Conservation (phyloP, 2,113 vertebrate species). For the Myodes glareolus region DNA sequence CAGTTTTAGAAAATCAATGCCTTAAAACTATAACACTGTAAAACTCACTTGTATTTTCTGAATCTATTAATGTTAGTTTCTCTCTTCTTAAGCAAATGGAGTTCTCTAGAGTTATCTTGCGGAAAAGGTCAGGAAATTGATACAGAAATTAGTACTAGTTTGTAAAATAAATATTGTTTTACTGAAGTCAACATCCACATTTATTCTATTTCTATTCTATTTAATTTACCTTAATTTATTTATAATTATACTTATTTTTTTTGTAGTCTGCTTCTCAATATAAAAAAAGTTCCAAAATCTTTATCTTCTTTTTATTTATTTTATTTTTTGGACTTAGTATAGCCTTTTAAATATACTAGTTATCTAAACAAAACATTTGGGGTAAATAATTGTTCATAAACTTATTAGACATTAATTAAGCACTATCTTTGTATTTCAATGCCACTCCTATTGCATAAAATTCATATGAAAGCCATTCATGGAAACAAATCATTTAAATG, state of each 20-base stretch:
- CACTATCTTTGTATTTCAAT: neutral
- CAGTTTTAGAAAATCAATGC: neutral
- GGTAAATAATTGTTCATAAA: neutral
- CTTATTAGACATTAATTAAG: neutral
- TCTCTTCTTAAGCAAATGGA: neutral
- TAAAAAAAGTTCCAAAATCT: neutral
- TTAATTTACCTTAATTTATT: neutral
- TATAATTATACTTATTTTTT: neutral
- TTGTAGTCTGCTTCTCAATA: neutral
- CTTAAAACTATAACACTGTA: neutral
- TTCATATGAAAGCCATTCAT: neutral
- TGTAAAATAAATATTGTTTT: neutral
- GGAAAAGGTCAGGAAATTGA: neutral
- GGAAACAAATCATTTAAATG: neutral
- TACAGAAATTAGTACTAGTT: neutral
- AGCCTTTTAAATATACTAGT: neutral
- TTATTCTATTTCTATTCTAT: neutral
- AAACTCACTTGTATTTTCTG: neutral
- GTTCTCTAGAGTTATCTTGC: neutral
- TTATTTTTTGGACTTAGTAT: neutral
- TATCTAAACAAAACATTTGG: neutral
- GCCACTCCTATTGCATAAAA: neutral
- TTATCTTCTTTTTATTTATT: neutral
- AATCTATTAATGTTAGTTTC: neutral
- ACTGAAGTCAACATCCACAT: neutral